phyloP scores from a whole-genome alignment of 1,140 invertebrate species.

The Drosophila malerkotliana region DNA sequence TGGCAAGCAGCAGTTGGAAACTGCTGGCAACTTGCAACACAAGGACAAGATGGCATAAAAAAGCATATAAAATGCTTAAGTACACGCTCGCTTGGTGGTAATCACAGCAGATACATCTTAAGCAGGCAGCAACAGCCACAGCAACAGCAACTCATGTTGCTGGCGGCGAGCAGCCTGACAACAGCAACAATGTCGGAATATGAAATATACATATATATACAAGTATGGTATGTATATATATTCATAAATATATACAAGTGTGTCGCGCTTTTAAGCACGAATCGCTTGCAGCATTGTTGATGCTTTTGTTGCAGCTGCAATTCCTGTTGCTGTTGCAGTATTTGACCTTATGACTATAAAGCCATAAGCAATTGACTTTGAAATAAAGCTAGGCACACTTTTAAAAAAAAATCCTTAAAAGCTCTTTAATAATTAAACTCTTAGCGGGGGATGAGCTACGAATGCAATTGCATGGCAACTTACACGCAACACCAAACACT shows the following conservation, averaged over 20 bases:
- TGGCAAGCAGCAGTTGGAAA: neutral
- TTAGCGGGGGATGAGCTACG: neutral
- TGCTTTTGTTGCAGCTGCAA: constrained; percentile 22
- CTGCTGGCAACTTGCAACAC: constrained; percentile 33
- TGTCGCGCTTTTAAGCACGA: constrained; percentile 65
- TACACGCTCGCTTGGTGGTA: constrained; percentile 78
- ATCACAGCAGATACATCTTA: constrained; percentile 77
- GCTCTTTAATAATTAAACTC: neutral
- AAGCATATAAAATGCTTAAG: constrained; percentile 82
- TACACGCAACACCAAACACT: constrained; percentile 51
- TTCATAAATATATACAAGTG: constrained; percentile 35
- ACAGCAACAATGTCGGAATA: constrained; percentile 51
- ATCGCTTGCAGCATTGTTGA: constrained; percentile 51
- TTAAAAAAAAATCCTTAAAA: constrained; percentile 5
- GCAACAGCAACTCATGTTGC: constrained; percentile 58
- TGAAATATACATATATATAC: constrained; percentile 6
- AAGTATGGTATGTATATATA: neutral
- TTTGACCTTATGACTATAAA: constrained; percentile 64
- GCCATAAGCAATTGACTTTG: constrained; percentile 53
- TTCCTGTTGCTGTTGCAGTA: constrained; percentile 11
- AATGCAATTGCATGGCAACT: constrained; percentile 59
- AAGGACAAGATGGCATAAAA: constrained; percentile 75
- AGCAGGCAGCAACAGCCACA: constrained; percentile 52
- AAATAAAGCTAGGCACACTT: constrained; percentile 23
- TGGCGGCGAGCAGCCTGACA: constrained; percentile 41